These are phyloP conservation scores for Brenthis ino DNA, from an alignment of 2,888 invertebrate genomes.

Conservation along the genomic window DNA sequence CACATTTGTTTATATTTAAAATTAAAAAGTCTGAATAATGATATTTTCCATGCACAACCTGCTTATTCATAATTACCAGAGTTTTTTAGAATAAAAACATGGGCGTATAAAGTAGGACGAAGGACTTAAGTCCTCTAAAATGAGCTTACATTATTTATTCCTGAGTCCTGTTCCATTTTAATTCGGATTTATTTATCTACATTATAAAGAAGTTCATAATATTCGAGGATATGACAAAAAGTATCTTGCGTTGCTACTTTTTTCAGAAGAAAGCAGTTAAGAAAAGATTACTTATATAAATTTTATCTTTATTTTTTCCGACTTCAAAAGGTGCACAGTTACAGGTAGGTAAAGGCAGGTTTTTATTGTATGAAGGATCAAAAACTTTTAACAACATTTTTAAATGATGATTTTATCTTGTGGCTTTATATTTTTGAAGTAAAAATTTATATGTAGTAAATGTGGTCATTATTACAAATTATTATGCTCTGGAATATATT, in stretches of 20 bases:
- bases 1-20: conserved; percentile 33
- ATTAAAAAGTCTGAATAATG: conserved; percentile 43
- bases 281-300: background rate
- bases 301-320: too few species aligned
- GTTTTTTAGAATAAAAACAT: conserved; percentile 70
- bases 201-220: conserved; percentile 70
- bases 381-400: too few species aligned
- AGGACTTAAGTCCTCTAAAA: conserved; percentile 76
- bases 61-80: conserved; percentile 72
- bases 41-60: conserved; percentile 54
- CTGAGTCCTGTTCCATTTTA: conserved; percentile 70
- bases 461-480: too few species aligned
- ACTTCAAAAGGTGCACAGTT: too few species aligned
- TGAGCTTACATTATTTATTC: conserved; percentile 74
- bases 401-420: too few species aligned
- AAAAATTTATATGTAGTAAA: too few species aligned
- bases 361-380: too few species aligned
- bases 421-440: too few species aligned
- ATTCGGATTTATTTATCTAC: conserved; percentile 78
- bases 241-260: conserved; percentile 41
- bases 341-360: too few species aligned
- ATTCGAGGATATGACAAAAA: conserved; percentile 51
- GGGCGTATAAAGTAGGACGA: conserved; percentile 63
- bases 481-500: too few species aligned
- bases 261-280: background rate